Percentiles rank a stretch among this genome's conserved stretches.
phyloP scores from a whole-genome alignment of 2,888 invertebrate species.

The Apamea sordens region DNA sequence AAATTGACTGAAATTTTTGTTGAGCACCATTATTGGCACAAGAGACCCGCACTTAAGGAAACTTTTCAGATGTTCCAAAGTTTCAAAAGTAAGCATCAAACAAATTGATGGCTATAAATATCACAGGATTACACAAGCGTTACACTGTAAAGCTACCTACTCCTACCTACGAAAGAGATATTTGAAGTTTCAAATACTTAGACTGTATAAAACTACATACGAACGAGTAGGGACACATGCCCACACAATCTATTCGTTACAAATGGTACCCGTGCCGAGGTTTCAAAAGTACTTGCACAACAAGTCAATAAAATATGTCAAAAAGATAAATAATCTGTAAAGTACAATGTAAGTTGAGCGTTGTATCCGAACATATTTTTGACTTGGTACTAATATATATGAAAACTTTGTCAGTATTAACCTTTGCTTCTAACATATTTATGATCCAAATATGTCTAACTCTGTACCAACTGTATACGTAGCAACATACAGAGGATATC shows the following conservation, averaged over 20 bases:
- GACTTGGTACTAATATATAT: slow-evolving; percentile 44
- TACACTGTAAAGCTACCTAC: slow-evolving; percentile 31
- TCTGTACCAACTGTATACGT: not conserved
- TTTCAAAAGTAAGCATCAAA: slow-evolving; percentile 57
- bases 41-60: slow-evolving; percentile 60
- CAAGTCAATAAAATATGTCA: slow-evolving; percentile 63
- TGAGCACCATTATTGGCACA: slow-evolving; percentile 71
- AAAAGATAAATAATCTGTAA: slow-evolving; percentile 62
- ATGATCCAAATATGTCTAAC: slow-evolving; percentile 24
- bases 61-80: slow-evolving; percentile 62
- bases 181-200: slow-evolving; percentile 38
- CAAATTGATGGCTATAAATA: slow-evolving; percentile 61
- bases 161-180: slow-evolving; percentile 2
- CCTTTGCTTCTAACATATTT: slow-evolving; percentile 38
- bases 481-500: slow-evolving; percentile 20
- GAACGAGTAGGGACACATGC: slow-evolving; percentile 43
- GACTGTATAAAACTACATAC: slow-evolving; percentile 45
- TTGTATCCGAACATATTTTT: slow-evolving; percentile 55
- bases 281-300: slow-evolving; percentile 60
- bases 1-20: slow-evolving; percentile 80
- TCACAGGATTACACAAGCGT: slow-evolving; percentile 44
- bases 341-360: slow-evolving; percentile 59
- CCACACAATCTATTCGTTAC: slow-evolving; percentile 49
- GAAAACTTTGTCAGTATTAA: slow-evolving; percentile 45
- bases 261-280: slow-evolving; percentile 49